Evolutionary conservation across 2,888 invertebrate genomes (phyloP), one percentile per base, ranked within the genome.

Genomic region (Archips crataeganus): DNA sequence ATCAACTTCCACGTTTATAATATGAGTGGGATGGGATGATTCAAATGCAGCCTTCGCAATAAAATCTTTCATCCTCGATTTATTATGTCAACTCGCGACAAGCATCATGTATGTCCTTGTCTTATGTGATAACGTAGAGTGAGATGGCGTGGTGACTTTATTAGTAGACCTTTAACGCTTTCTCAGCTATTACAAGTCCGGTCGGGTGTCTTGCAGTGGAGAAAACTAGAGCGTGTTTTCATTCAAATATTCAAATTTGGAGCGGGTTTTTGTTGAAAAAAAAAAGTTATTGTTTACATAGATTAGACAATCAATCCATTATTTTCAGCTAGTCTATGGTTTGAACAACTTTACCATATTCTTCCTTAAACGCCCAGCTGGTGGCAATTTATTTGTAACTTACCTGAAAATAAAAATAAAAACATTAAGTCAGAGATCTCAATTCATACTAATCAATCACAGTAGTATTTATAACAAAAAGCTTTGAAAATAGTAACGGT

Each of bases 41-140:
- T 73, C 68, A 73, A 69, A 73, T 59, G 63, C 59, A 73, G 63
- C 54, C 68, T 73, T 68, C 47, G 59, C 68, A 63, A 73, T 73
- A 64, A 73, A 68, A 64, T 69, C 59, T 64, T 15, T 68, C 57
- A 68, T 45, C 10, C 51, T 68, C 47, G 63, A 68, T 68, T 51
- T 51, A 15, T n/a, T 32, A 54, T 23, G 54, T 9, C 54, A 54
- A 54, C 9, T 34, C 36, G n/a, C 64, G 64, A 61, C 32, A 42
- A 47, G 57, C n/a, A 63, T 63, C 39, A 36, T 39, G 23, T 6
- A 39, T 49, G 68, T 64, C 68, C 63, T 68, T 68, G 47, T 73
- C 63, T 49, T 42, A 47, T 64, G 49, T 47, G 32, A 36, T 39
- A 5, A 49, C 39, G 49, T 68, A 63, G 63, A 73, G 36, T 59